These are phyloP conservation scores for Hirtodrosophila confusa DNA, from an alignment of 2,888 invertebrate species.

Conservation along the genomic window DNA sequence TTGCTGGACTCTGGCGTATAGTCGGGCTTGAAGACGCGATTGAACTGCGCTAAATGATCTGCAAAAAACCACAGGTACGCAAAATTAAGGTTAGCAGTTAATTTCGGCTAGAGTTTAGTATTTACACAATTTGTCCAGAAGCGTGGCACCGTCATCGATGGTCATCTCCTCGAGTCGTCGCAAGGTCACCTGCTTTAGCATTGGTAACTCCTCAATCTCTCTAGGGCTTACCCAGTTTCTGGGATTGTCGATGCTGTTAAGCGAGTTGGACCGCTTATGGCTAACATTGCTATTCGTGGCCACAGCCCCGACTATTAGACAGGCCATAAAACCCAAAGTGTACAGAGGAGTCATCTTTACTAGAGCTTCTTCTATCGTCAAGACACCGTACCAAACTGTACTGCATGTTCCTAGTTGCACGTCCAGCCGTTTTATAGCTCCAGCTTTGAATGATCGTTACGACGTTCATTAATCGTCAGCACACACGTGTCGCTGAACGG, in stretches of 20 bases:
- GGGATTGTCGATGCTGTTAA: conserved; percentile 60
- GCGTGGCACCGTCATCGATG: conserved; percentile 67
- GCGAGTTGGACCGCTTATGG: conserved; percentile 43
- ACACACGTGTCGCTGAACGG: conserved; percentile 41
- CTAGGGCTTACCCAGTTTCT: conserved; percentile 71
- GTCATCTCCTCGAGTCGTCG: conserved; percentile 74
- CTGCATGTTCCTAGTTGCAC: conserved; percentile 44
- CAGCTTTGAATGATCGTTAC: neutral
- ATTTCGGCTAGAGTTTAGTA: conserved; percentile 5
- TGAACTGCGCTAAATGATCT: conserved; percentile 79
- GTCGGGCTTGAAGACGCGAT: conserved; percentile 63
- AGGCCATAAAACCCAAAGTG: conserved; percentile 61
- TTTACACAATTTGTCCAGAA: conserved; percentile 78
- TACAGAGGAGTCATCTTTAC: conserved; percentile 70
- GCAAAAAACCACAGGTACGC: neutral
- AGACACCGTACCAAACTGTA: conserved; percentile 60
- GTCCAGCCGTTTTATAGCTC: conserved; percentile 52
- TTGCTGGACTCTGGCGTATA: conserved; percentile 73
- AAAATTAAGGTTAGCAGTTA: neutral
- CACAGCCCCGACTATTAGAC: conserved; percentile 61
- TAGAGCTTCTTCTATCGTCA: conserved; percentile 19
- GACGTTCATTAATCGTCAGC: conserved; percentile 15
- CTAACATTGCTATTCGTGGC: conserved; percentile 35
- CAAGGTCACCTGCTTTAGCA: conserved; percentile 68
- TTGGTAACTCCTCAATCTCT: conserved; percentile 70